Percentiles rank a stretch among this genome's conserved stretches.
phyloP scores from a whole-genome alignment of 1,140 invertebrate genomes.

The Tyrophagus putrescentiae region DNA sequence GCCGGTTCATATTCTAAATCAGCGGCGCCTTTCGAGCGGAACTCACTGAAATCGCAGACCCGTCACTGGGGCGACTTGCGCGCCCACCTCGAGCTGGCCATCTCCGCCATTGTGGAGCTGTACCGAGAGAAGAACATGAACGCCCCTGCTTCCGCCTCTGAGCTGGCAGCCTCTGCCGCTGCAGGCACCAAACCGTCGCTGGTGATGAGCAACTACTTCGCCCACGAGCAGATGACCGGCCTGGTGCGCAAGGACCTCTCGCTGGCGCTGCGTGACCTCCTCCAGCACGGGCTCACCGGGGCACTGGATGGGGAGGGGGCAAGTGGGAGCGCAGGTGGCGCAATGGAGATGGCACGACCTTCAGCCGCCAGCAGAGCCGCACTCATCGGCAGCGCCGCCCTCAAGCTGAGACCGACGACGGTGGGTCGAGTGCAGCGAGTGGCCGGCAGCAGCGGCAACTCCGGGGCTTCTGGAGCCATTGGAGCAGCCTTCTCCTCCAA shows the following conservation, averaged over 20 bases:
- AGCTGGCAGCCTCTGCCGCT: constrained; percentile 40
- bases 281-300: constrained; percentile 74
- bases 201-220: constrained; percentile 29
- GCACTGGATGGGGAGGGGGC: constrained; percentile 5
- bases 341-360: not conserved
- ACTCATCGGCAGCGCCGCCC: no score
- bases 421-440: no score
- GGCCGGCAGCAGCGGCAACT: not conserved
- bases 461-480: not conserved
- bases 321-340: not conserved
- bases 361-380: no score
- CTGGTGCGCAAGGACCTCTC: constrained; percentile 81
- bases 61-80: constrained; percentile 84
- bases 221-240: constrained; percentile 57
- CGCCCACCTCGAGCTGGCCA: constrained; percentile 76
- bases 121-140: constrained; percentile 35
- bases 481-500: not conserved
- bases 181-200: not conserved
- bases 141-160: constrained; percentile 42
- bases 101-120: constrained; percentile 47
- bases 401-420: no score
- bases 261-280: constrained; percentile 66
- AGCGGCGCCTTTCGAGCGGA: constrained; percentile 47
- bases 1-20: no score
- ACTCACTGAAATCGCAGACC: constrained; percentile 64